Evolutionary conservation across 2,797 vertebrate genomes (phyloP).

Genomic region (Eospalax fontanierii): DNA sequence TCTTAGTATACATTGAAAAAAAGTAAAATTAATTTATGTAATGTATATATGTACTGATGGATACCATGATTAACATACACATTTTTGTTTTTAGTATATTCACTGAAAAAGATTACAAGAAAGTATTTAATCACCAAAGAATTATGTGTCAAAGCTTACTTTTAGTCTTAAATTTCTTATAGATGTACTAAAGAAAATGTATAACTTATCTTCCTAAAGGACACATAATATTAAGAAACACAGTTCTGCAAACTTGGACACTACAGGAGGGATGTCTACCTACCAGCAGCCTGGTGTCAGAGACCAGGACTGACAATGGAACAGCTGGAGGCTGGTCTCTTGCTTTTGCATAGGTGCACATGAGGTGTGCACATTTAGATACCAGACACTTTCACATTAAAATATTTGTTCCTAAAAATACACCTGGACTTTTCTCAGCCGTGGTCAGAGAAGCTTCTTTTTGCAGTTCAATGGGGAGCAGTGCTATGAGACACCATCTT

Average conservation of each 20-base stretch:
- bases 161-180: background rate
- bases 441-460: background rate
- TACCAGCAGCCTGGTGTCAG: background rate
- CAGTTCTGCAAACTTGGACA: background rate
- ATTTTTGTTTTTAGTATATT: background rate
- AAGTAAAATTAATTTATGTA: background rate
- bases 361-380: background rate
- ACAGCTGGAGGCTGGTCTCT: background rate
- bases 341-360: background rate
- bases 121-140: background rate
- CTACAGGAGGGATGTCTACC: background rate
- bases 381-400: background rate
- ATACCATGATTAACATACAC: background rate
- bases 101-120: background rate
- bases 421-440: background rate
- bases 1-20: background rate
- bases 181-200: background rate
- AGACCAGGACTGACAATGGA: background rate
- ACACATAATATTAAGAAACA: background rate
- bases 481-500: background rate
- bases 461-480: background rate
- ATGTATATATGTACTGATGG: background rate
- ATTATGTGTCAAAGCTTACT: background rate
- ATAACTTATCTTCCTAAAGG: background rate
- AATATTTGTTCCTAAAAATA: background rate